Evolutionary conservation across 2,113 vertebrate species (phyloP), one percentile per base, ranked within the genome.

Genomic region (Pavo muticus): DNA sequence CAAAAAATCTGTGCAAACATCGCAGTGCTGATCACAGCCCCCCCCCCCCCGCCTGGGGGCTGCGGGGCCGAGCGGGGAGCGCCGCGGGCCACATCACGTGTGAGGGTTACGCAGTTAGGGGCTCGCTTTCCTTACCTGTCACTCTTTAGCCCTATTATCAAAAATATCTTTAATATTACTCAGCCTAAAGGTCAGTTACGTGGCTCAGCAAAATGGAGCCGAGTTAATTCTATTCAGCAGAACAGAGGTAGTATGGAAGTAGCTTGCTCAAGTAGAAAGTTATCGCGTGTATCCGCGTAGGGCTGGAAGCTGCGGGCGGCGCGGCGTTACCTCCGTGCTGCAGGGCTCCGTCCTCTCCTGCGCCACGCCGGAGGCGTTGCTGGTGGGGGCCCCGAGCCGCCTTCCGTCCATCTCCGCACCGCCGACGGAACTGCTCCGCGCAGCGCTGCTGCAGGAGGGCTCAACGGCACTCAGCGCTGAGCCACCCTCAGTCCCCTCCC

Each of bases 181-280:
- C 96, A 97, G 98, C 96, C 92, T 93, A 94, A 54, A 94, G 90
- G 97, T 97, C 94, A 95, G 95, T 89, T 35, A 76, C 25, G 95
- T 97, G 97, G 98, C 97, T 98, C 98, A 95, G 94, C 97, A 97
- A 94, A 98, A 98, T 3, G 73, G 97, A 98, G 97, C 97, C 96
- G 19, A 95, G 96, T 98, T 97, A 96, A 93, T 48, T 84, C 60
- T 88, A 84, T 95, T 95, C 94, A 91, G 96, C 93, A 88, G 90
- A 97, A 97, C 91, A 97, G 93, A 98, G 95, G 96, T 98, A 98
- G 97, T 94, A 94, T 17, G 72, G 95, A 94, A 89, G 96, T 63
- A 84, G 93, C 93, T 94, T 84, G 96, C 86, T 97, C 96, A 96
- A 94, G 95, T 95, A 95, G 84, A 73, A 80, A 32, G 93, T 97